Evolutionary conservation across 2,797 vertebrate genomes (phyloP), one percentile per base, ranked within the genome.

Genomic region (Alca torda): DNA sequence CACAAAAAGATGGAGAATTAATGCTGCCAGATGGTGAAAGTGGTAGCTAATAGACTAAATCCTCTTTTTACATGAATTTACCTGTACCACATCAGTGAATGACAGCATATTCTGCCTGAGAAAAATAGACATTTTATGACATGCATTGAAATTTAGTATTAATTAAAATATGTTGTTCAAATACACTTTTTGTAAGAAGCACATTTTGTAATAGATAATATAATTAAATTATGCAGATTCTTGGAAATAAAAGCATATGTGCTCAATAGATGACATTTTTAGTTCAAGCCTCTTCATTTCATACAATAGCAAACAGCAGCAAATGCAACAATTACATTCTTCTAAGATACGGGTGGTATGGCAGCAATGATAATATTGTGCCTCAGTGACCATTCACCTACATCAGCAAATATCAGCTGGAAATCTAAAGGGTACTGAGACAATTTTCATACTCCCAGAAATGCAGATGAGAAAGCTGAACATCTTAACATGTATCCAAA

Each of bases 401-500:
- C 35, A 69, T 82, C 73, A 87, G 46, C 74, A 90, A 95, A 87
- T 37, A 45, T 50, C 25, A 16, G 13, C 85, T 88, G 70, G 74
- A 83, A 94, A 90, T 50, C 41, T 68, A 46, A 90, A 56, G 54
- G 63, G 68, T 85, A 84, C 37, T n/a, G 45, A 74, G 60, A 39
- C 45, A 73, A 64, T 64, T 82, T 91, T 89, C 74, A 53, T 63
- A 79, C 48, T 59, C 26, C 12, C 33, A 93, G 53, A 83, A 82
- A 93, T 30, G 50, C 79, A 91, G 82, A 93, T 91, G 45, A 95
- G 81, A 94, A 93, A 95, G 60, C 45, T 92, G 81, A 92, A 84
- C 53, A 61, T 87, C 63, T 91, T 91, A 74, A 63, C 65, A 23
- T 53, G 33, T 94, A 87, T 63, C 90, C 59, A 91, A 96, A 92